A percentile compares a stretch with the other conserved stretches of the same genome.
phyloP scores from a whole-genome alignment of 2,113 vertebrate genomes.

The Myrmecobius fasciatus region DNA sequence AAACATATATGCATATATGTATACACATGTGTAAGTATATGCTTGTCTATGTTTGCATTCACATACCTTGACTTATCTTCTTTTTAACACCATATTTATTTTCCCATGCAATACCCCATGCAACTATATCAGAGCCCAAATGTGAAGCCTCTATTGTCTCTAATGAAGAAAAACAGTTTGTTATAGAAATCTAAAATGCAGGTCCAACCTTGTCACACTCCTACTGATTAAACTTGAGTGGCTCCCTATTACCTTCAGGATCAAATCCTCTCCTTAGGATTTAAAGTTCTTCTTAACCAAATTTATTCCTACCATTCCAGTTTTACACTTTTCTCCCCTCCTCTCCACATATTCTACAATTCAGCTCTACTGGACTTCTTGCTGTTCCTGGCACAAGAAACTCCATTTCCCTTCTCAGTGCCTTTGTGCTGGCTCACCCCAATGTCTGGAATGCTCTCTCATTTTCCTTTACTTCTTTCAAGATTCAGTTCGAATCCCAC shows the following conservation, averaged over 20 bases:
- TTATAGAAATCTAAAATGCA: background rate
- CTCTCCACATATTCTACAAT: background rate
- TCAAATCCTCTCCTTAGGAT: background rate
- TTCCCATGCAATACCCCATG: background rate
- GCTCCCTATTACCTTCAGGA: background rate
- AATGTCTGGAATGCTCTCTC: no score
- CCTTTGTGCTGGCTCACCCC: background rate
- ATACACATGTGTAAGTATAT: no score
- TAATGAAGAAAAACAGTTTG: background rate
- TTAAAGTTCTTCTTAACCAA: background rate
- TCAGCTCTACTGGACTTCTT: background rate
- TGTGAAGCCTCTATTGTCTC: background rate
- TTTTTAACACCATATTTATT: background rate
- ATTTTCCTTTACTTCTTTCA: background rate
- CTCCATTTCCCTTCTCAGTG: background rate
- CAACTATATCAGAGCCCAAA: background rate
- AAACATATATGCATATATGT: accelerated
- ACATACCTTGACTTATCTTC: background rate
- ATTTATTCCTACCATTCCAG: background rate
- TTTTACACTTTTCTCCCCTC: background rate
- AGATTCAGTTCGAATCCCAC: background rate
- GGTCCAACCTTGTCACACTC: background rate
- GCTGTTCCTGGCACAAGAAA: background rate
- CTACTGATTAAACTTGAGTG: background rate
- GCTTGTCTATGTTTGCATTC: background rate